phyloP scores from a whole-genome alignment of 1,140 invertebrate genomes.

The Cydia amplana region DNA sequence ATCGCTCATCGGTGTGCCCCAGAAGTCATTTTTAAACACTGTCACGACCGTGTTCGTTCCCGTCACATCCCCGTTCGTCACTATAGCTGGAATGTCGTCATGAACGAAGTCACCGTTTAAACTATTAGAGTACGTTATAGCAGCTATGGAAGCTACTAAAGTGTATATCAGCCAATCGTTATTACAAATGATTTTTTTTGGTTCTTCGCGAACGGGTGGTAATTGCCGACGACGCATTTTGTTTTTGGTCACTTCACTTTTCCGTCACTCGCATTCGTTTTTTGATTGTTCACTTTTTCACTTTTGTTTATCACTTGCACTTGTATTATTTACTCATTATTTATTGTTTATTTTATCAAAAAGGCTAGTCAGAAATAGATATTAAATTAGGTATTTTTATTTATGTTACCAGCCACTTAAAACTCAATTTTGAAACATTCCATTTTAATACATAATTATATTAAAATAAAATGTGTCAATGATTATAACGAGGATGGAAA shows the following conservation, averaged over 20 bases:
- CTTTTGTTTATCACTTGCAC: background rate
- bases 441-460: too few species aligned
- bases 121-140: conserved; percentile 88
- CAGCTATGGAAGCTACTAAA: conserved; percentile 83
- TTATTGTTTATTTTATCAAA: background rate
- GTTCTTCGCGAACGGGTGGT: conserved; percentile 71
- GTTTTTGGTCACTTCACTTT: conserved; percentile 32
- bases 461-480: too few species aligned
- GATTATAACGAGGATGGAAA: too few species aligned
- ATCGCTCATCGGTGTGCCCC: conserved; percentile 94
- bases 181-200: conserved; percentile 62
- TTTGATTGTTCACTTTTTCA: background rate
- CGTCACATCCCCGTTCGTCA: conserved; percentile 90
- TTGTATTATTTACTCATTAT: background rate
- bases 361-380: too few species aligned
- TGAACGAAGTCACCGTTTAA: conserved; percentile 93
- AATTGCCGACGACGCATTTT: conserved; percentile 69
- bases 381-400: too few species aligned
- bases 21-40: conserved; percentile 92
- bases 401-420: too few species aligned
- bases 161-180: conserved; percentile 78
- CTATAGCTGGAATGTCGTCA: conserved; percentile 93
- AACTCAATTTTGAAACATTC: too few species aligned
- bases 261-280: conserved; percentile 24
- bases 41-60: conserved; percentile 83